phyloP scores from a whole-genome alignment of 2,888 invertebrate species.

The Drosophila hamatofila region DNA sequence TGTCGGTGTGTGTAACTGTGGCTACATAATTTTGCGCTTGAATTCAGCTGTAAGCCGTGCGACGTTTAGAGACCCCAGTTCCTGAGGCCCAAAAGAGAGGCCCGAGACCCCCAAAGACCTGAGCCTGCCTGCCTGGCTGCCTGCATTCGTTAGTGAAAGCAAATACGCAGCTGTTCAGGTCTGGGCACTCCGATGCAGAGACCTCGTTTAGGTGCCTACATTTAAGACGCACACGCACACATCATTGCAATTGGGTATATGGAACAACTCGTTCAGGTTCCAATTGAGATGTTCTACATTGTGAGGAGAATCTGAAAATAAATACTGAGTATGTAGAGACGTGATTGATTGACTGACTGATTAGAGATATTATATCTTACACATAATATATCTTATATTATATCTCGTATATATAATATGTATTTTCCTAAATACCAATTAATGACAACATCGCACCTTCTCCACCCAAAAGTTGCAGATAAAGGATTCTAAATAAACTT shows the following conservation, averaged over 20 bases:
- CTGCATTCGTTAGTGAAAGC: conserved; percentile 79
- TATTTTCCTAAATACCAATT: too few species aligned
- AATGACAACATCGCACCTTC: too few species aligned
- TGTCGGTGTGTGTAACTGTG: conserved; percentile 60
- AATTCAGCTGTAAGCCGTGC: conserved; percentile 77
- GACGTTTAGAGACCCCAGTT: conserved; percentile 60
- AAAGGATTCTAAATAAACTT: too few species aligned
- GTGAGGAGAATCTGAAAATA: neutral
- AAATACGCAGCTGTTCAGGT: conserved; percentile 60
- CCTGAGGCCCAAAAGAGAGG: conserved; percentile 51
- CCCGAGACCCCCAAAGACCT: conserved; percentile 53
- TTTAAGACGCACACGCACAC: conserved; percentile 22
- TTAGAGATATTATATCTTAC: too few species aligned
- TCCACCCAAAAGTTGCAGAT: too few species aligned
- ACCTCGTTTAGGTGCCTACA: conserved; percentile 49
- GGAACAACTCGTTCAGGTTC: neutral
- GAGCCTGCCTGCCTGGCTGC: conserved; percentile 55
- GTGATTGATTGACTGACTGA: neutral
- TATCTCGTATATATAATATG: too few species aligned
- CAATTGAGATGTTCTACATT: neutral
- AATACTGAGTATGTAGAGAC: neutral
- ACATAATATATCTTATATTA: too few species aligned
- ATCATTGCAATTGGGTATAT: conserved; percentile 30
- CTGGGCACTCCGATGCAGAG: conserved; percentile 24
- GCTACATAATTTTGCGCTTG: conserved; percentile 81